These are phyloP conservation scores for Drymodes brunneopygia DNA, from an alignment of 2,113 vertebrate species.

Conservation along the genomic window DNA sequence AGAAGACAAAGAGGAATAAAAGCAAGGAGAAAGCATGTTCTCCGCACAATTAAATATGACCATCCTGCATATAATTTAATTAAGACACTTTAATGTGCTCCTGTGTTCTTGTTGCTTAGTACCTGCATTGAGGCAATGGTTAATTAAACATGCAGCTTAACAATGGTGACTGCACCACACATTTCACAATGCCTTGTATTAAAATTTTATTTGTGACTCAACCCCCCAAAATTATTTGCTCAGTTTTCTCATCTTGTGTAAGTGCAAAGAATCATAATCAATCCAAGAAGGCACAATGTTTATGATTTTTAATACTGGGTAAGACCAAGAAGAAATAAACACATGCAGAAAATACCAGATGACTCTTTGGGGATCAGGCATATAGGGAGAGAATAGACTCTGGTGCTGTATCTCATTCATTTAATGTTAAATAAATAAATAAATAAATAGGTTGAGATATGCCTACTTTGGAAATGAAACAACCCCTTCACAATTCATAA, in stretches of 20 bases:
- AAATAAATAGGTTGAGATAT: not conserved
- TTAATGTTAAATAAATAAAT: not conserved
- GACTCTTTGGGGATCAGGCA: not conserved
- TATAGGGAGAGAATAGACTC: not conserved
- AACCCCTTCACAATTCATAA: not conserved
- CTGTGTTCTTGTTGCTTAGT: slow-evolving; percentile 3
- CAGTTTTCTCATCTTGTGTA: not conserved
- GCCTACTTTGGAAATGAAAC: not conserved
- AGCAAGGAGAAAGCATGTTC: not conserved
- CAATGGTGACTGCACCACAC: not conserved
- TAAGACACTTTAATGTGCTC: not conserved
- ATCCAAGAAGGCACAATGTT: not conserved
- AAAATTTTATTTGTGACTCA: slow-evolving; percentile 9
- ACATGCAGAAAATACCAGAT: not conserved
- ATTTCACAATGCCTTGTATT: not conserved
- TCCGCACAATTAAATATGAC: not conserved
- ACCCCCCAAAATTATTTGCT: not conserved
- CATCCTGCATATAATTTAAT: not conserved
- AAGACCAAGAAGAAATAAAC: not conserved
- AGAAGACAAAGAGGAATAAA: not conserved
- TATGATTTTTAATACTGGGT: not conserved
- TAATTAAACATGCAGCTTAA: slow-evolving; percentile 15
- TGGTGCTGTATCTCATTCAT: not conserved
- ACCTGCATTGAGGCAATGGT: slow-evolving; percentile 1
- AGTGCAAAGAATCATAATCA: not conserved